Evolutionary conservation across 2,113 vertebrate genomes (phyloP), one percentile per base, ranked within the genome.

Genomic region (Zosterops borbonicus): DNA sequence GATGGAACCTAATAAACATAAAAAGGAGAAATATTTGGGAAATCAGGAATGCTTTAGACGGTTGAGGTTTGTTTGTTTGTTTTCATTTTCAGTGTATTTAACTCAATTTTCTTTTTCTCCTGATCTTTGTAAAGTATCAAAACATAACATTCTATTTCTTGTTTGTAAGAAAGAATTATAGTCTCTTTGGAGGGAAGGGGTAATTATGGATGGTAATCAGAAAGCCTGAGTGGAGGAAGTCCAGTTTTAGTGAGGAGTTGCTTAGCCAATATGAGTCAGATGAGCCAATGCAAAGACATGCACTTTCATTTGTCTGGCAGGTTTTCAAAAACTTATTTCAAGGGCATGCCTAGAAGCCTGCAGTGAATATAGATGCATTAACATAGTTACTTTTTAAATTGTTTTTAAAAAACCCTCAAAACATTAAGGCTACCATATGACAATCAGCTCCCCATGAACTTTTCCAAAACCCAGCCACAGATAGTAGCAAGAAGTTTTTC

Each of bases 201-300:
- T 67, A 39, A 22, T 77, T 70, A 31, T 2, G 10, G 8, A 14
- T 39, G 16, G 22, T 58, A 44, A 58, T 52, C 12, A 24, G 41
- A 50, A 90, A 75, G 27, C 22, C 21, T 53, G 52, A 75, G 62
- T 75, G 31, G 39, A 47, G 42, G 19, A 83, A 69, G 70, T 94
- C n/a, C 46, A 49, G 23, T 12, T 37, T 58, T 35, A 79, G 58
- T 62, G 55, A 83, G 37, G 55, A 59, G 44, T 11, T 49, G 20
- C 23, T n/a, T 69, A 53, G n/a, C 49, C 42, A 53, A 8, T 49
- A 17, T 82, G 44, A 84, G 50, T 65, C 58, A 89, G 42, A 58
- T 0, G 0, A 84, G 49, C 24, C 5, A 19, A 22, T 65, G 47
- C 0, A 0, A 79, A 75, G 79, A 62, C 62, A 49, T 0, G 11